Base-by-base conservation (phyloP, 2,888 invertebrate genomes). In the Oeneis ivallda region DNA sequence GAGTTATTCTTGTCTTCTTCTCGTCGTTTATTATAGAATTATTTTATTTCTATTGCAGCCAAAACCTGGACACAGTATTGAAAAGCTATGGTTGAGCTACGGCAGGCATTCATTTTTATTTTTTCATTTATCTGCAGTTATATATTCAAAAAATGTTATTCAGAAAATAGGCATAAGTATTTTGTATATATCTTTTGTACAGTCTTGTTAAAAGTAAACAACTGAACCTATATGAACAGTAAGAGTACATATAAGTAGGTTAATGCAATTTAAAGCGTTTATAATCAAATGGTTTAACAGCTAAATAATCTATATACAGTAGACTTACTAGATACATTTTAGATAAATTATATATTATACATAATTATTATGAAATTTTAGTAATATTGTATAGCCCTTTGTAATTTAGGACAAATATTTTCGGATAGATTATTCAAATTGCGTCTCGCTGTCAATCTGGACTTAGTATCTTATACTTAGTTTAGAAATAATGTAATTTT, bases 31-130 rank as follows among this genome's bases (percentile, higher is more conserved):
- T n/a, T n/a, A 59, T n/a, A 17, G 15, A 39, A 54, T 67, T 50
- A 45, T 61, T 47, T 52, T 53, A 62, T 66, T 69, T 74, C 71
- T 70, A 75, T 80, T 84, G 74, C 93, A 95, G 96, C 96, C 81
- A 96, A 96, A 93, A 96, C 94, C 93, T 96, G 96, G 96, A 96
- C 96, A 92, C 96, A 96, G 86, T 96, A 96, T 91, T 95, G 87
- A 92, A 83, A 76, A 76, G 63, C 53, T 60, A 68, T 65, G 71
- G 75, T 74, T 71, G 75, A 75, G 72, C 62, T 66, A 65, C 68
- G 65, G 81, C 86, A 86, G 85, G 82, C 84, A 84, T 85, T 84
- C 80, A 68, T 75, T 66, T n/a, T 71, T 64, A 65, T 54, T 57
- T 11, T 61, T 64, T 2, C 34, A 45, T 49, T n/a, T 56, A 61